Evolutionary conservation across 2,113 vertebrate species (phyloP), one percentile per base, ranked within the genome.

Genomic region (Pelvicachromis taeniatus): DNA sequence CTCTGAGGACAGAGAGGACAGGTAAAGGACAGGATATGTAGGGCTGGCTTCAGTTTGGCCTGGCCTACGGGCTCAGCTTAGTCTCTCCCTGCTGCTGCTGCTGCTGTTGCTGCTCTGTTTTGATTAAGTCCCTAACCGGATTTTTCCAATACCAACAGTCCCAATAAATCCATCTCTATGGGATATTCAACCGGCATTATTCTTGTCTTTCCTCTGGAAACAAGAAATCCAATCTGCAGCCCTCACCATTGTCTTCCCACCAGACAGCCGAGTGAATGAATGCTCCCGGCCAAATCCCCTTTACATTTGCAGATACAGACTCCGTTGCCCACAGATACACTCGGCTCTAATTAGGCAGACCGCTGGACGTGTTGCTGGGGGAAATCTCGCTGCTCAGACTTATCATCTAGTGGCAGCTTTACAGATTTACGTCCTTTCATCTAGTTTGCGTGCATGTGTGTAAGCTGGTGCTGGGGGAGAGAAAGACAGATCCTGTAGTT

Each of bases 331-430:
- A 88, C 91, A 89, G 88, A 95, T 84, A 83, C 77, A 84, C 90
- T 92, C 63, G 14, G 75, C 91, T 93, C 82, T 92, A 93, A 95
- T 93, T 92, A 92, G 90, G 82, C 81, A 80, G 82, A 88, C 90
- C 87, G 42, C 89, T 94, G 90, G 86, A 93, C 29, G 68, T 88
- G 89, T 81, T 89, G 88, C 33, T 54, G 77, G 31, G 73, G 78
- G 78, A 83, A 86, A 89, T 90, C 87, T 91, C 85, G 63, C 80
- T 86, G 75, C 83, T 87, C 87, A 93, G 88, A 91, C 90, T 86
- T 88, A 94, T 89, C 70, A 56, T 92, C 91, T 80, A 75, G 90
- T 85, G 90, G 85, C 87, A 92, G 92, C 87, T 93, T 90, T 85
- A 81, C 84, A 91, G 89, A 94, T 92, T 91, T 91, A 87, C 4